A percentile compares a stretch with the other conserved stretches of the same genome.
Conservation (phyloP, 2,113 vertebrate genomes). For the Aegithalos caudatus region DNA sequence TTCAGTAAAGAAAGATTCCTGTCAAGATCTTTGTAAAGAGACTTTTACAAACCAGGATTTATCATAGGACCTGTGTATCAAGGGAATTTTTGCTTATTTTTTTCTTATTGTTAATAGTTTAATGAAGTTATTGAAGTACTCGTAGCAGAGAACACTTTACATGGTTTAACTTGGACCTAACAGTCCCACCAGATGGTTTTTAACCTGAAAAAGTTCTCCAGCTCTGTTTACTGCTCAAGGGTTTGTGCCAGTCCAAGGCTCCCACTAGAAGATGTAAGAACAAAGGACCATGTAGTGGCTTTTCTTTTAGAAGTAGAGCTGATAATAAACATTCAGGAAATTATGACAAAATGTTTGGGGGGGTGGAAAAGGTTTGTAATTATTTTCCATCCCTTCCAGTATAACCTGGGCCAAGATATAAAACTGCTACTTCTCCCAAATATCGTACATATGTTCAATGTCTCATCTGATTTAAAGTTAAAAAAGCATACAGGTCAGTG, state of each 20-base stretch:
- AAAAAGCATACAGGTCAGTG: neutral
- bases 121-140: neutral
- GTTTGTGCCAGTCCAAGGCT: neutral
- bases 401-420: neutral
- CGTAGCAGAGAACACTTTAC: neutral
- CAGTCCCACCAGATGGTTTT: neutral
- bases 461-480: neutral
- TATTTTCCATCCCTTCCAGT: neutral
- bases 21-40: neutral
- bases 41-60: neutral
- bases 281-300: neutral
- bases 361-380: neutral
- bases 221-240: neutral
- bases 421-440: neutral
- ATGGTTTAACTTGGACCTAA: neutral
- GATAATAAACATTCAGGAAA: neutral
- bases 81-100: neutral
- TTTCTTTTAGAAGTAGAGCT: neutral
- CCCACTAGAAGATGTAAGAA: neutral
- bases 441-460: neutral
- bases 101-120: neutral
- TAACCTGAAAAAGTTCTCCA: neutral
- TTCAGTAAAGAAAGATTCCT: neutral
- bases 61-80: accelerated
- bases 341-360: neutral